Evolutionary conservation across 2,113 vertebrate species (phyloP).

Genomic region (Uropsilus gracilis): DNA sequence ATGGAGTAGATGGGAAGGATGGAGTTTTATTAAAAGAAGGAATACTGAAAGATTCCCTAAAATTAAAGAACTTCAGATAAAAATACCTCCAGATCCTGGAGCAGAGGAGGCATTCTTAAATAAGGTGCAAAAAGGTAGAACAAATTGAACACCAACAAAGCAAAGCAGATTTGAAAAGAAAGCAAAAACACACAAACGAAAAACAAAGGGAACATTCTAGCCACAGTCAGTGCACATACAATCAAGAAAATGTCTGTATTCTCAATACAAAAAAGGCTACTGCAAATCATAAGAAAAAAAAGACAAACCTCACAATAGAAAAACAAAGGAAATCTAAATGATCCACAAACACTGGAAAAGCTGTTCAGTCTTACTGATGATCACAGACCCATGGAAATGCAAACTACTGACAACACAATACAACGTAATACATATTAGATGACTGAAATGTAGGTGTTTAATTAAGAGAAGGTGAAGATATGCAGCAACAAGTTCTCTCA

Average conservation of each 20-base stretch:
- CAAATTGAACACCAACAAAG: not conserved
- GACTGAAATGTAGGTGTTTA: not conserved
- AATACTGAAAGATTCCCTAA: not conserved
- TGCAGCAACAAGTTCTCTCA: not conserved
- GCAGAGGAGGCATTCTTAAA: not conserved
- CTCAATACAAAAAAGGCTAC: not conserved
- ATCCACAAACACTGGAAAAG: not conserved
- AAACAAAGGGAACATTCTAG: not conserved
- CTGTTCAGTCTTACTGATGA: not conserved
- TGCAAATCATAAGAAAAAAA: not conserved
- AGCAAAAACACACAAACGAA: no score
- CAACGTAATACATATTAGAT: not conserved
- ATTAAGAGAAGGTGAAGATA: not conserved
- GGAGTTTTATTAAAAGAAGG: not conserved
- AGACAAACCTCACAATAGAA: not conserved
- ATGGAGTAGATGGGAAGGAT: not conserved
- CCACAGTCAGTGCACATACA: not conserved
- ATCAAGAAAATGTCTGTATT: not conserved
- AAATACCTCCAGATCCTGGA: not conserved
- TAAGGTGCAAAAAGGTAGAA: not conserved
- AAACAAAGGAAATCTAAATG: not conserved
- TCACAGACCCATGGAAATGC: not conserved
- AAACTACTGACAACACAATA: not conserved
- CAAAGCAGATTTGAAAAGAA: not conserved
- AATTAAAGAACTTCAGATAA: not conserved